Percentiles rank a stretch among this genome's conserved stretches.
Conservation (phyloP, 2,797 vertebrate species). For the Anolis apletophallus region DNA sequence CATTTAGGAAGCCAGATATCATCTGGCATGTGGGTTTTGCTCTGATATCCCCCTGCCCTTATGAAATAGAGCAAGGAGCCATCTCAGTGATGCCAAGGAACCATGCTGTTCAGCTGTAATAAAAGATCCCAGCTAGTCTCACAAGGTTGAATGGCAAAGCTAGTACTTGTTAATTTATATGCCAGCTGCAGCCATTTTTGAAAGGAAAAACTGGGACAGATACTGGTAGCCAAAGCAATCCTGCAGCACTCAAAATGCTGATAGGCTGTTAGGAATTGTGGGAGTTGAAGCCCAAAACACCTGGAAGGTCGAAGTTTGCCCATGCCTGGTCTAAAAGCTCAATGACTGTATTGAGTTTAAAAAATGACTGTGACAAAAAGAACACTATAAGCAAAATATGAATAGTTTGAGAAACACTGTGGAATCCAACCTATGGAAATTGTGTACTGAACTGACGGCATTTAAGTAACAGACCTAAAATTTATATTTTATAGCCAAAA, state of each 20-base stretch:
- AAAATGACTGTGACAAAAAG: neutral
- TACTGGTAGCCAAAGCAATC: neutral
- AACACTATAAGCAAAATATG: neutral
- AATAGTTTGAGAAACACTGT: neutral
- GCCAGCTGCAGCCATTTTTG: neutral
- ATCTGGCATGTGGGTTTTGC: neutral
- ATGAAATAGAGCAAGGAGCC: neutral
- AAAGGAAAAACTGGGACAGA: neutral
- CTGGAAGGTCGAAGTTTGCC: too few species aligned
- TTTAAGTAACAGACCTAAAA: neutral
- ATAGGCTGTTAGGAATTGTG: too few species aligned
- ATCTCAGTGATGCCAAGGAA: neutral
- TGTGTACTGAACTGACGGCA: neutral
- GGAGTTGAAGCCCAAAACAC: too few species aligned
- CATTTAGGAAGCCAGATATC: neutral
- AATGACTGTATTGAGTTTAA: neutral
- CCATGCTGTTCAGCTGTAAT: constrained; percentile 46
- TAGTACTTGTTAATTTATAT: neutral
- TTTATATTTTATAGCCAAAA: neutral
- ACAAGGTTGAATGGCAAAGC: neutral
- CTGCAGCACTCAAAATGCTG: neutral
- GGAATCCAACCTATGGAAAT: neutral
- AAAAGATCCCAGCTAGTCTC: constrained; percentile 59
- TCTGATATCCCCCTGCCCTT: too few species aligned
- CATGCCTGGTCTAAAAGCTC: neutral